phyloP scores from a whole-genome alignment of 1,140 invertebrate genomes.

The Diorhabda elongata region DNA sequence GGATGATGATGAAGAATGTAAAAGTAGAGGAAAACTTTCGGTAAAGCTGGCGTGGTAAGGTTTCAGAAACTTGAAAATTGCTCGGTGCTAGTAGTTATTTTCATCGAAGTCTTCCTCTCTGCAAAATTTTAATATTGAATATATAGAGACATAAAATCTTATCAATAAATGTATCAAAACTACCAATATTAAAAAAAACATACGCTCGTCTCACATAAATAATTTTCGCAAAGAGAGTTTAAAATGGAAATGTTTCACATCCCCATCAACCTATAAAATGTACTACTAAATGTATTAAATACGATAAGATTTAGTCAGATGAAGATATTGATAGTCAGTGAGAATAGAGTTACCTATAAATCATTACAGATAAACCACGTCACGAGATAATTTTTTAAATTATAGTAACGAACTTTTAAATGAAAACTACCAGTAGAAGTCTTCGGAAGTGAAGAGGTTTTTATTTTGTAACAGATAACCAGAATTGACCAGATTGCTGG shows the following conservation, averaged over 20 bases:
- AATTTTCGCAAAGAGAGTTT: background rate
- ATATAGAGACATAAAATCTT: background rate
- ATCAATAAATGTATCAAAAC: background rate
- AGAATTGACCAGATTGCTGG: too few relatives aligned
- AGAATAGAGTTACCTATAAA: too few relatives aligned
- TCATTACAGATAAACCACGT: too few relatives aligned
- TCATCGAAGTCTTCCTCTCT: constrained; percentile 44
- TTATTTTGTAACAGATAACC: too few relatives aligned
- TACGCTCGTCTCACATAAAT: background rate
- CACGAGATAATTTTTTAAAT: too few relatives aligned
- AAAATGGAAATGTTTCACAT: background rate
- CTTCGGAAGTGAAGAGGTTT: too few relatives aligned
- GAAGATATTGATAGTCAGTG: too few relatives aligned
- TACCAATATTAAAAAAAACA: background rate
- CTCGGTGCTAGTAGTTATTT: constrained; percentile 36
- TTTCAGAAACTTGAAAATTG: constrained; percentile 7
- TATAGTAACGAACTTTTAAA: too few relatives aligned
- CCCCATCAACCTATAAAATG: background rate
- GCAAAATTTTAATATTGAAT: constrained; percentile 17
- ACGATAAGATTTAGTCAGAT: background rate
- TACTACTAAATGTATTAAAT: background rate
- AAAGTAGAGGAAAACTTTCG: background rate
- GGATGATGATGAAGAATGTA: too few relatives aligned
- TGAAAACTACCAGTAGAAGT: too few relatives aligned
- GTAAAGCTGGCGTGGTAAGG: constrained; percentile 8